phyloP scores from a whole-genome alignment of 2,797 vertebrate species.

The Menidia menidia region DNA sequence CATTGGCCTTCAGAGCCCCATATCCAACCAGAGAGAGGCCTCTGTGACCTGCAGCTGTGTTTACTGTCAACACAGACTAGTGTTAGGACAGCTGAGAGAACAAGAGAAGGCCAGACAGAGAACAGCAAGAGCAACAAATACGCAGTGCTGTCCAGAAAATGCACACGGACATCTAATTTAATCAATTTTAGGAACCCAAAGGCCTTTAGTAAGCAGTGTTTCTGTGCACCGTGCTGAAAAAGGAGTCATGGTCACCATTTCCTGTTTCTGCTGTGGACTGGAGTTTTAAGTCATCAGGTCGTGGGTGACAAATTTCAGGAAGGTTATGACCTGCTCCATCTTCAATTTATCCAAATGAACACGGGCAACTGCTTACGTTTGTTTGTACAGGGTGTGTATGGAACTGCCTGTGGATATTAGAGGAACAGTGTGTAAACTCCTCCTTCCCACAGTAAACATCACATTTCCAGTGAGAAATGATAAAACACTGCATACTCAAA shows the following conservation, averaged over 20 bases:
- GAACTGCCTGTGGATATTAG: constrained; percentile 32
- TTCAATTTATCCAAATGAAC: constrained; percentile 42
- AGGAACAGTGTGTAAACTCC: constrained; percentile 32
- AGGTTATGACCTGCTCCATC: constrained; percentile 66
- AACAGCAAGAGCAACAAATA: constrained; percentile 62
- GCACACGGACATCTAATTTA: constrained; percentile 25
- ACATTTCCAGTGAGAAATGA: constrained; percentile 49
- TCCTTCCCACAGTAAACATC: constrained; percentile 46
- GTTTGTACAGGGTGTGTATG: constrained; percentile 30
- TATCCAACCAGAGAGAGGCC: constrained; percentile 79
- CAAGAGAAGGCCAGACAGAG: constrained; percentile 80
- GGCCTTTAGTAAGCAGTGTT: constrained; percentile 5
- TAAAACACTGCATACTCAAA: constrained; percentile 46
- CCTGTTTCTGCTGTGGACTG: constrained; percentile 38
- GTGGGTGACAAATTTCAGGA: constrained; percentile 70
- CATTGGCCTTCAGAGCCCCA: constrained; percentile 69
- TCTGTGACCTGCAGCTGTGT: constrained; percentile 87
- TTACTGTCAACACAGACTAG: constrained; percentile 85
- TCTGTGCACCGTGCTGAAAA: neutral
- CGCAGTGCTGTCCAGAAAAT: constrained; percentile 24
- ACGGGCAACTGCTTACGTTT: constrained; percentile 39
- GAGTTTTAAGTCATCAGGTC: constrained; percentile 61
- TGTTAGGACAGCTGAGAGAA: constrained; percentile 87
- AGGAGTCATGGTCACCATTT: constrained; percentile 33
- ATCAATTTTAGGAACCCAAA: constrained; percentile 21